A percentile compares a stretch with the other conserved stretches of the same genome.
Conservation (phyloP, 2,113 vertebrate genomes). For the Sigmodon hispidus region DNA sequence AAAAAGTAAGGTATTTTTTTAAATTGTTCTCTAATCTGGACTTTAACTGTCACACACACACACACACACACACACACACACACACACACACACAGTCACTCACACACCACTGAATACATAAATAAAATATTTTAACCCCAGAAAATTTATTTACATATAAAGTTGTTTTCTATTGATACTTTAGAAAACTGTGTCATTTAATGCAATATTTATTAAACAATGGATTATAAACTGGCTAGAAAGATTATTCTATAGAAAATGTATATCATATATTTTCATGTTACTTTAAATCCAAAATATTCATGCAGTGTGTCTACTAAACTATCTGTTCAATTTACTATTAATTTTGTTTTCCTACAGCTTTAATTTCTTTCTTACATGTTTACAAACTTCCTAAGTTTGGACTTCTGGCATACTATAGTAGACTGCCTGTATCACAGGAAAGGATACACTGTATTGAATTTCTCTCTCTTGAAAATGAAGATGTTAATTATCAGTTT, state of each 20-base stretch:
- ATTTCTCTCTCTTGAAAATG: not conserved
- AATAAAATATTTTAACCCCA: not conserved
- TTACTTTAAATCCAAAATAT: not conserved
- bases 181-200: not conserved
- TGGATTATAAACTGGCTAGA: not conserved
- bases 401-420: not conserved
- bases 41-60: not conserved
- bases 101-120: too few species aligned
- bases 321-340: not conserved
- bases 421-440: not conserved
- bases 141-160: not conserved
- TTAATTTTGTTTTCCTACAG: not conserved
- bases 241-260: not conserved
- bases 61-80: not conserved
- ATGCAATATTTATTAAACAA: not conserved
- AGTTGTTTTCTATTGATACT: not conserved
- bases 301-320: not conserved
- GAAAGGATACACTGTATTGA: not conserved
- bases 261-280: not conserved
- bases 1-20: not conserved
- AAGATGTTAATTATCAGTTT: not conserved
- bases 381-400: not conserved
- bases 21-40: not conserved
- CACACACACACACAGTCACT: not conserved
- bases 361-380: not conserved